A percentile compares a stretch with the other conserved stretches of the same genome.
Evolutionary conservation across 2,888 invertebrate genomes (phyloP).

Genomic region (Anthrax anthrax): DNA sequence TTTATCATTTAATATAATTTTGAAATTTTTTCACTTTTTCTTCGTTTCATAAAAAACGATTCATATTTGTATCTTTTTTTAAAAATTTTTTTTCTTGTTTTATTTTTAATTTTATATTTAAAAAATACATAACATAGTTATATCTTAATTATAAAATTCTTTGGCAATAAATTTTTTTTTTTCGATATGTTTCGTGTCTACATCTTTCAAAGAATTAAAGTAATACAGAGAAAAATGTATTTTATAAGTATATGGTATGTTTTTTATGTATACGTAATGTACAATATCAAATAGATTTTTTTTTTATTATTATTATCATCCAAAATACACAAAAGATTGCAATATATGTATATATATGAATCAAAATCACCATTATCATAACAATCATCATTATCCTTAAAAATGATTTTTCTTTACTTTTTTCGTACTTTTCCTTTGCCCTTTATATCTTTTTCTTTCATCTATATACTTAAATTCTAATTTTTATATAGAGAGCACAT

Average conservation of each 20-base stretch:
- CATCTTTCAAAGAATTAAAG: background rate
- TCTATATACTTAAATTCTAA: background rate
- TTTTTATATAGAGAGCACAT: slow-evolving; percentile 1
- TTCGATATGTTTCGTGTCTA: slow-evolving; percentile 13
- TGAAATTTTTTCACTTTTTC: no score
- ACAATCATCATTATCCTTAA: background rate
- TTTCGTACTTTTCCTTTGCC: background rate
- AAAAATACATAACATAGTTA: slow-evolving; percentile 1
- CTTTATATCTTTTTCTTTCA: background rate
- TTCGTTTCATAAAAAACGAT: no score
- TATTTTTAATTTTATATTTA: background rate
- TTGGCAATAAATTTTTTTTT: slow-evolving; percentile 10
- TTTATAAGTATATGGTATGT: background rate
- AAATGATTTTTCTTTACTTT: background rate
- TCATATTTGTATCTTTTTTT: background rate
- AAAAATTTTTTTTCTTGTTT: background rate
- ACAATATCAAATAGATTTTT: no score
- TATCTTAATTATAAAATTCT: slow-evolving; percentile 8
- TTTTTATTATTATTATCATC: background rate
- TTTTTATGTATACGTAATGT: background rate
- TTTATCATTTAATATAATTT: background rate
- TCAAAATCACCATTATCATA: background rate
- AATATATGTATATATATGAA: background rate
- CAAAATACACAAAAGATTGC: no score
- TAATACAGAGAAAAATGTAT: background rate